Base-by-base conservation (phyloP, 2,888 invertebrate species). In the Drosophila prolongata region DNA sequence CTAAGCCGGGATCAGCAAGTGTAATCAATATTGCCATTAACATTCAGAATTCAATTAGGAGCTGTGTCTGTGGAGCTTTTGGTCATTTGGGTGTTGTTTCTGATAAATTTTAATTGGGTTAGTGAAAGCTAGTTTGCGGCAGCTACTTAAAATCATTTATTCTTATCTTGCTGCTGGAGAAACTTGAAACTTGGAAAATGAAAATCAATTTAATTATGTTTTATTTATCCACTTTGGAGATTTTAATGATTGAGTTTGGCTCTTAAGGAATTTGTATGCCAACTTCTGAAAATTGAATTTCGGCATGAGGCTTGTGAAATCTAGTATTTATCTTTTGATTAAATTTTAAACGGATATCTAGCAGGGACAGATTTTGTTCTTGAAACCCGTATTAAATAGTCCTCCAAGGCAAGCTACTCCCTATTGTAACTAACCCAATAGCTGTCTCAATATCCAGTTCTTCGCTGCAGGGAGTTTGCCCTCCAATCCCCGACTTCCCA, bases 1-100 rank as follows among this genome's bases (percentile, higher is more conserved):
- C 73, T 61, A 73, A 69, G 62, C 52, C 37, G 6, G 70, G 70
- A 14, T 66, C 19, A 66, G 69, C 34, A 9, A 37, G 27, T 42
- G 40, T 40, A 42, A 66, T 69, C 35, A 55, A 69, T 47, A 40
- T 27, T 16, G 10, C 38, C 70, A 46, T 68, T 46, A 68, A 46
- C 46, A 46, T 55, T 40, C 16, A 46, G 40, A 40, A 69, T 69
- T 66, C 70, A 66, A 66, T 66, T 66, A 66, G 14, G 13, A 34
- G n/a, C 24, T n/a, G 16, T 54, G 38, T 46, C 49, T 16, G 34
- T 11, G n/a, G 16, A 10, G 11, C 34, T 34, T 49, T 27, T 37
- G 54, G 24, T 27, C 30, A 46, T 34, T 40, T 19, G 8, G 6
- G 2, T 6, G 27, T 37, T 35, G 19, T n/a, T 11, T 11, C 1